A percentile compares a stretch with the other conserved stretches of the same genome.
Conservation (phyloP, 2,797 vertebrate genomes). For the Neosilurus mollespiculum region DNA sequence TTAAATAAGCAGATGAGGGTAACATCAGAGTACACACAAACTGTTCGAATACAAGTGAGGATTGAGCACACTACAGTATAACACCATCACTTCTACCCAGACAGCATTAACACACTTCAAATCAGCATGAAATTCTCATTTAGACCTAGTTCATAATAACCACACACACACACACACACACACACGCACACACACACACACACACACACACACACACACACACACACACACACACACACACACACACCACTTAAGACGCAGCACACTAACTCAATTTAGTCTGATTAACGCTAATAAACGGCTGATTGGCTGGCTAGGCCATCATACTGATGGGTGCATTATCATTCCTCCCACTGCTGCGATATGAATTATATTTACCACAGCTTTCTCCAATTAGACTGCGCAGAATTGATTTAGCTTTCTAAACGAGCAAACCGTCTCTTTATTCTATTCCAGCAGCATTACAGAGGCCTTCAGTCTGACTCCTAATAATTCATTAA, state of each 20-base stretch:
- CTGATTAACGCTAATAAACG: constrained; percentile 78
- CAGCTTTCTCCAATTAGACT: constrained; percentile 69
- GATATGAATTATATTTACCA: constrained; percentile 72
- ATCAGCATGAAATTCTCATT: constrained; percentile 74
- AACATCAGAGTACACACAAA: constrained; percentile 32
- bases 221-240: too few species aligned
- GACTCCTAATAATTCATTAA: constrained; percentile 40
- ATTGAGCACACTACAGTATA: background rate
- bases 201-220: constrained; percentile 12
- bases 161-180: constrained; percentile 3
- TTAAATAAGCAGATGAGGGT: background rate
- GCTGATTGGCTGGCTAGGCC: constrained; percentile 69
- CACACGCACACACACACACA: constrained; percentile 6
- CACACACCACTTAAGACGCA: constrained; percentile 59
- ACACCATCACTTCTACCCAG: constrained; percentile 60
- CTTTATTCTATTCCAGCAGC: constrained; percentile 30
- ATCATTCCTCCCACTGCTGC: constrained; percentile 72
- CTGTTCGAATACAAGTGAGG: constrained; percentile 47
- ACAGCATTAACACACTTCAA: constrained; percentile 59
- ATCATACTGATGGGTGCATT: constrained; percentile 74
- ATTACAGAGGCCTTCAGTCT: constrained; percentile 27
- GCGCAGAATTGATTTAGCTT: constrained; percentile 67
- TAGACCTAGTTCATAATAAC: constrained; percentile 64
- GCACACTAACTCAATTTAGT: constrained; percentile 75
- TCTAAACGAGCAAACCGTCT: constrained; percentile 55